Base-by-base conservation (phyloP, 2,797 vertebrate species). In the Morelia viridis region DNA sequence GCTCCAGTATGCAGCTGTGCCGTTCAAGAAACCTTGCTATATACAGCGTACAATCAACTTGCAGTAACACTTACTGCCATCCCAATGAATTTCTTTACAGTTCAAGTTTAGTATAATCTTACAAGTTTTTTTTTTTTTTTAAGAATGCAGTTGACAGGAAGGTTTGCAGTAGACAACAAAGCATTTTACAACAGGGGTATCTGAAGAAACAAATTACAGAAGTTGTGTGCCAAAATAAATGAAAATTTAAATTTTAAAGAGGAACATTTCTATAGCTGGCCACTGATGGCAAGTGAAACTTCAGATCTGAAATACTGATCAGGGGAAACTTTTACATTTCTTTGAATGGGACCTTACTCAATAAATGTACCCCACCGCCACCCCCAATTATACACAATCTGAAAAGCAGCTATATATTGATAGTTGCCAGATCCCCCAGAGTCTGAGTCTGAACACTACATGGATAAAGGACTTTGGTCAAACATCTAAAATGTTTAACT, bases 21-120 rank as follows among this genome's bases (percentile, higher is more conserved):
- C 94, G 93, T 93, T 60, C 93, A 89, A 2, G 65, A 91, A 86
- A 61, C 87, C 5, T 88, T 94, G 58, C 76, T 92, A 3, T 0
- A 0, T 71, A 92, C 76, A 93, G 91, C 64, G 65, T 95, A 91
- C 41, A 12, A 35, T 94, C 91, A 85, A 89, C 41, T 7, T 60
- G 41, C 53, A 83, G 7, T 64, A 90, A 71, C 2, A 6, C 41
- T 13, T 24, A 91, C 0, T 56, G 0, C 56, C 91, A 13, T 12
- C 62, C 61, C 64, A 93, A 83, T n/a, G 87, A 91, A 91, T 92
- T 90, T 76, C 92, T 57, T n/a, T 58, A 4, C 76, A 57, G 90
- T 92, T 88, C 83, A 65, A 71, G 41, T 84, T 88, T 61, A 84
- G 0, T 26, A n/a, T 31, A 19, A 62, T 46, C 15, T 93, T 92